Base-by-base conservation (phyloP, 1,140 invertebrate species). In the Bombus difficillimus region DNA sequence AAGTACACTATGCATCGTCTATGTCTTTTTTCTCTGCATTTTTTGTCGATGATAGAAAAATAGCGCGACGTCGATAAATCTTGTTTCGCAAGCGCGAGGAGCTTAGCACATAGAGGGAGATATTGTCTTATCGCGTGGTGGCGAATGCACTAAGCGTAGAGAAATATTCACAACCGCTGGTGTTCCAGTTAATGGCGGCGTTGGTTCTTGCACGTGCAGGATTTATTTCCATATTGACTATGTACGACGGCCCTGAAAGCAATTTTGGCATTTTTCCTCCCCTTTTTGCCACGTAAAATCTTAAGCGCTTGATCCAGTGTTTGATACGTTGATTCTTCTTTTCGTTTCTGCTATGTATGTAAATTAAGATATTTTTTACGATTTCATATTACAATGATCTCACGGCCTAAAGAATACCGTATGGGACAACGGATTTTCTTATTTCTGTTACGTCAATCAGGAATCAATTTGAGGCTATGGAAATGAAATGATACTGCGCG, bases 381-480 rank as follows among this genome's bases (percentile, higher is more conserved):
- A 47, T 47, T 18, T 5, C 47, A 5, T 22, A 53, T 53, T 22
- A 22, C 47, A 53, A 22, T 22, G 47, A 53, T 8, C 5, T 53
- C 47, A 22, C 5, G 18, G 18, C 5, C 47, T 53, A 22, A 53
- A 53, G 5, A 53, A 53, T 53, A 53, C 47, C 6, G 18, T 53
- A 53, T 53, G 18, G 47, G 5, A 53, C 18, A 18, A 6, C 47
- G 5, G 47, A 53, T 22, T 43, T 78, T 37, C 32, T n/a, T 34
- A 15, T 37, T 37, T 25, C 28, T 76, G 43, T 22, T 76, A 32
- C 41, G 10, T 34, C 12, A 15, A 28, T 25, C 10, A 32, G n/a
- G 28, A 73, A 32, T 64, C 43, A 39, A 72, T 80, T 80, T 39
- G 83, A 73, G 32, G 64, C 73, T 73, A 80, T 81, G 32, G 22